phyloP scores from a whole-genome alignment of 2,797 vertebrate species.

The Cetoscarus ocellatus region DNA sequence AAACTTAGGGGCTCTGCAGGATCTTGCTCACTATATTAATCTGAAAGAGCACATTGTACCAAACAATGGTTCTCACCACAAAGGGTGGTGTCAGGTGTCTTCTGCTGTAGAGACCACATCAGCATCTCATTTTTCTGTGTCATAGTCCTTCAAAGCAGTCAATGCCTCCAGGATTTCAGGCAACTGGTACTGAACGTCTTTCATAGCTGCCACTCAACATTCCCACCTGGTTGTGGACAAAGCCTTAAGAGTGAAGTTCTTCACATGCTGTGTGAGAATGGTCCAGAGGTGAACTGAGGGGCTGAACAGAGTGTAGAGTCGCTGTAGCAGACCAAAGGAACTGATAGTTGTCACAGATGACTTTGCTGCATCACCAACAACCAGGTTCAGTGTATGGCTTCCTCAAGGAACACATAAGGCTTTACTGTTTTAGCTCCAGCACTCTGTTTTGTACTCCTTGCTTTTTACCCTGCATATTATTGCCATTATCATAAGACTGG shows the following conservation, averaged over 20 bases:
- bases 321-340: neutral
- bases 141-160: neutral
- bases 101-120: conserved; percentile 1
- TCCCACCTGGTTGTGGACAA: conserved; percentile 28
- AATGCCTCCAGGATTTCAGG: too few species aligned
- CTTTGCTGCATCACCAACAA: conserved; percentile 2
- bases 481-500: neutral
- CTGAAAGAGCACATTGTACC: conserved; percentile 22
- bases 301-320: neutral
- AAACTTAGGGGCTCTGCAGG: conserved; percentile 35
- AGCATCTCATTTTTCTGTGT: conserved; percentile 1
- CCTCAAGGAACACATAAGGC: neutral
- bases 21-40: conserved; percentile 34
- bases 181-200: conserved; percentile 11
- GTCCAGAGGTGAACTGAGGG: conserved; percentile 21
- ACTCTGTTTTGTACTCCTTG: neutral
- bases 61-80: conserved; percentile 7
- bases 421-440: neutral
- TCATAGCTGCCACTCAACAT: conserved; percentile 3
- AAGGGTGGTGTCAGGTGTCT: conserved; percentile 11
- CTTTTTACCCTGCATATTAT: neutral
- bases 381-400: neutral
- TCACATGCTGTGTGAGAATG: conserved; percentile 18
- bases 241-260: conserved; percentile 9
- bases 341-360: neutral